These are phyloP conservation scores for Drosophila jambulina DNA, from an alignment of 1,140 invertebrate species.

Conservation along the genomic window DNA sequence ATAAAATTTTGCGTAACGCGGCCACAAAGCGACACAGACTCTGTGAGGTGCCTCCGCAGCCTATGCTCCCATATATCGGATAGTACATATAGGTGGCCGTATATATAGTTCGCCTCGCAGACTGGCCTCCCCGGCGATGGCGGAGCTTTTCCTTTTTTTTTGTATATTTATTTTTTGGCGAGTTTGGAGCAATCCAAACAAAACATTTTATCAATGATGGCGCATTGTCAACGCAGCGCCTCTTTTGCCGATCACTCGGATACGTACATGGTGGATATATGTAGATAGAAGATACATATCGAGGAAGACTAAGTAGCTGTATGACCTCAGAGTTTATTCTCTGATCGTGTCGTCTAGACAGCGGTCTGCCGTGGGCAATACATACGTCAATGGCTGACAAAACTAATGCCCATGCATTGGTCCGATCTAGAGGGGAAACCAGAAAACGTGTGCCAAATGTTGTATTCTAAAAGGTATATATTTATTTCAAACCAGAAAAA, in stretches of 20 bases:
- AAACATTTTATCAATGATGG: slow-evolving; percentile 70
- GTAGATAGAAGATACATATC: slow-evolving; percentile 16
- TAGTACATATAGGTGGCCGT: slow-evolving; percentile 31
- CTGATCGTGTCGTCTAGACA: slow-evolving; percentile 72
- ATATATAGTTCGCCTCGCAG: slow-evolving; percentile 53
- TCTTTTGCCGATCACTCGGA: slow-evolving; percentile 5
- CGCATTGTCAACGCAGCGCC: slow-evolving; percentile 46
- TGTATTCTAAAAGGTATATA: slow-evolving; percentile 14
- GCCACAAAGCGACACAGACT: slow-evolving; percentile 52
- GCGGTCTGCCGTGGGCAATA: slow-evolving; percentile 61
- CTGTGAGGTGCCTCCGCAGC: slow-evolving; percentile 15
- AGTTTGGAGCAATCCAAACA: slow-evolving; percentile 44
- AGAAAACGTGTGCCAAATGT: slow-evolving; percentile 46
- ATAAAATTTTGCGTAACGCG: slow-evolving; percentile 83
- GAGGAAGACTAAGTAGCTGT: slow-evolving; percentile 45
- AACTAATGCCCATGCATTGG: slow-evolving; percentile 65
- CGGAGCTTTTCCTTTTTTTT: slow-evolving; percentile 14
- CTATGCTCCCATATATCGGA: slow-evolving; percentile 38
- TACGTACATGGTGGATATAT: slow-evolving; percentile 1
- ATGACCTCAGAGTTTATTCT: slow-evolving; percentile 73
- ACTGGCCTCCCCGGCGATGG: slow-evolving; percentile 74
- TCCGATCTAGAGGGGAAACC: slow-evolving; percentile 28
- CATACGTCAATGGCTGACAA: slow-evolving; percentile 64
- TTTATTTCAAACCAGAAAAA: neutral
- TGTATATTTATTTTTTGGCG: slow-evolving; percentile 12